Evolutionary conservation across 2,888 invertebrate genomes (phyloP).

Genomic region (Stictocephala bisonia): DNA sequence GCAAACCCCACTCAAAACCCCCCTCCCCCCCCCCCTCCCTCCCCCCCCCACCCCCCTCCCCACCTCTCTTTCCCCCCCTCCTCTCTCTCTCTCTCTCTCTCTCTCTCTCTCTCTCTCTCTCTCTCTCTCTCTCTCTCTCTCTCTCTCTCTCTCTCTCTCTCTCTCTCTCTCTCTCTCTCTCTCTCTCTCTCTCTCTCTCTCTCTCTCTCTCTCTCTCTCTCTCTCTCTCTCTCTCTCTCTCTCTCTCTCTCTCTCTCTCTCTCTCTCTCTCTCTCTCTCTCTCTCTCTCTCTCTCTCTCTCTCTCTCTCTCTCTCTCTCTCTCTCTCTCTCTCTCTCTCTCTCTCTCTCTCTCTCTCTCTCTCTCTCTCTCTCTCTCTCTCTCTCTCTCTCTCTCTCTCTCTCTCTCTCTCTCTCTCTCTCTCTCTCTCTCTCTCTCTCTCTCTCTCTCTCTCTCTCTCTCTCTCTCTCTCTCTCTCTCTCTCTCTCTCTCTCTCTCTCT

Average conservation of each 20-base stretch:
- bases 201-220: neutral
- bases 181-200: neutral
- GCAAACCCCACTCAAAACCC: too few species aligned
- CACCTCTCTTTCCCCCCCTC: too few species aligned
- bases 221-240: neutral
- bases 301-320: neutral
- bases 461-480: conserved; percentile 21
- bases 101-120: conserved; percentile 24
- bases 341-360: neutral
- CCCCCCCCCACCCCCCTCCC: too few species aligned
- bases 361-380: neutral
- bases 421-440: conserved; percentile 34
- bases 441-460: conserved; percentile 31
- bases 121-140: conserved; percentile 24
- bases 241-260: neutral
- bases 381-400: conserved; percentile 19
- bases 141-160: conserved; percentile 23
- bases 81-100: conserved; percentile 15
- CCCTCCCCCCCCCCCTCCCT: too few species aligned
- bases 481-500: neutral
- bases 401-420: conserved; percentile 17
- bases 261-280: neutral
- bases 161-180: neutral
- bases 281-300: neutral
- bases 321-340: neutral